Evolutionary conservation across 2,113 vertebrate genomes (phyloP), one percentile per base, ranked within the genome.

Genomic region (Tragelaphus scriptus): DNA sequence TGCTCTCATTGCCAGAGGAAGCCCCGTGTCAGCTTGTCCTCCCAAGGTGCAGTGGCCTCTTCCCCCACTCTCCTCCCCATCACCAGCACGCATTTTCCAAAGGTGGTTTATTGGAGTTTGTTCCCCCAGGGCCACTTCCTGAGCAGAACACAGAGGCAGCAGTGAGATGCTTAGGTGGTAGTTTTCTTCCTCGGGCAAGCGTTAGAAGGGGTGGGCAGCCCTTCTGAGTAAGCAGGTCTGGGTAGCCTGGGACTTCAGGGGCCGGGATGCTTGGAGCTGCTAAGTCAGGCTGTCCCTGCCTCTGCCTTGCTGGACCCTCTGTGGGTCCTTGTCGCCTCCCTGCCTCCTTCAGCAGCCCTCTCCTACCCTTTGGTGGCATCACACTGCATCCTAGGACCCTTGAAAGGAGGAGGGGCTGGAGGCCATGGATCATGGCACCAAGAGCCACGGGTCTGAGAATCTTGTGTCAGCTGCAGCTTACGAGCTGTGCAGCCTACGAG

Each of bases 71-170:
- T 10, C 68, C n/a, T 93, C 95, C 95, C 84, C 11, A 32, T 90
- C 82, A 0, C 93, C 92, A 77, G 95, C 94, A 77, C 17, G 61
- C 44, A 82, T 88, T 98, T 98, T 96, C 95, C 30, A 8, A 92
- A 97, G 91, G 95, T 97, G 79, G 49, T 94, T 99, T 98, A 98
- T 97, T 98, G 97, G 96, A 98, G 79, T 94, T 56, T 80, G 44
- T 36, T 98, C 98, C 98, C 97, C 0, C 23, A 96, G 95, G 98
- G 97, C 96, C 94, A 80, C 91, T 97, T 97, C 84, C 97, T 51
- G 96, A 71, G 77, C 91, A 92, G 80, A 98, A 85, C 95, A 95
- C n/a, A 79, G 94, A 98, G 96, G 85, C 98, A 97, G 88, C 89
- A 97, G 32, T 7, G 71, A 97, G 97, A 77, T 98, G 98, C 98